These are phyloP conservation scores for Henicopernis longicauda DNA, from an alignment of 2,113 vertebrate species.

Conservation along the genomic window DNA sequence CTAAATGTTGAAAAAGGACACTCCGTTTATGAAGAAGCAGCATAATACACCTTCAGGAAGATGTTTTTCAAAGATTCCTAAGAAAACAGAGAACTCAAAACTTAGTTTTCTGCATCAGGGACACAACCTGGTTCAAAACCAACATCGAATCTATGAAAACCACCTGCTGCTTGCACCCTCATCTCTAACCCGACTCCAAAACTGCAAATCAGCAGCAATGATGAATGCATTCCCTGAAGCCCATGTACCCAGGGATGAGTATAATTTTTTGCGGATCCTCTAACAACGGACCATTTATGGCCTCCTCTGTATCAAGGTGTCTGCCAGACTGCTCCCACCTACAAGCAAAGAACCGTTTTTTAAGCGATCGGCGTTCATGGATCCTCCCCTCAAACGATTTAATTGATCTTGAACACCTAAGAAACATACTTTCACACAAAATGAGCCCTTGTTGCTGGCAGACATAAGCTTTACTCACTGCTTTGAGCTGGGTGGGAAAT, in stretches of 20 bases:
- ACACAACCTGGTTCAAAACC: background rate
- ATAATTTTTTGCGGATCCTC: background rate
- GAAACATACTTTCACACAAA: background rate
- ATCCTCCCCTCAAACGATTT: background rate
- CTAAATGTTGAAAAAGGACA: background rate
- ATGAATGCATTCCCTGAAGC: background rate
- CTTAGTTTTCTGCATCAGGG: background rate
- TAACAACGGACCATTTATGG: accelerated
- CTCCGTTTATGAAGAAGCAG: accelerated
- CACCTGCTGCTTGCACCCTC: background rate
- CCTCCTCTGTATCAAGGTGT: background rate
- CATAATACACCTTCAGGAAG: background rate
- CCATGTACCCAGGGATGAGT: no score
- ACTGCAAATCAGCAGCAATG: background rate
- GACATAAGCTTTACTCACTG: background rate
- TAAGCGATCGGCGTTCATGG: accelerated
- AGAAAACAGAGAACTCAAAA: background rate
- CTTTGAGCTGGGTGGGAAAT: background rate
- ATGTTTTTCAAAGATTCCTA: background rate
- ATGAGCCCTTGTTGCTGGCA: background rate
- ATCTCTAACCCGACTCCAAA: background rate
- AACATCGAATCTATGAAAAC: background rate
- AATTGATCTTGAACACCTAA: background rate
- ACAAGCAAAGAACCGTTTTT: background rate
- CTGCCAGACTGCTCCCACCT: background rate